Conservation (phyloP, 2,797 vertebrate species). For the Sebastes trivittatus region DNA sequence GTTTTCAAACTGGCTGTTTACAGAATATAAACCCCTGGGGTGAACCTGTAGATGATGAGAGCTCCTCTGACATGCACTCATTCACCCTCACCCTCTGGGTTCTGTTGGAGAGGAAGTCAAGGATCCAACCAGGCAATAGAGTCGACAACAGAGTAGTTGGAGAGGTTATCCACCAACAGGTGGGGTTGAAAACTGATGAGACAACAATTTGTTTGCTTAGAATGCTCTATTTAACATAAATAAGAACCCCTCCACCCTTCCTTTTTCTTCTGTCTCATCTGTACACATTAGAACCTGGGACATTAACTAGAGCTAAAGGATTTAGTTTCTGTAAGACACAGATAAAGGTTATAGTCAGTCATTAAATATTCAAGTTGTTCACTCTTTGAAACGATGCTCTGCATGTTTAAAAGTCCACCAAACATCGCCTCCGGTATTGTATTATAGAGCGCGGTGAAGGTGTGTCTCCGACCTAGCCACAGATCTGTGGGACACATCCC, state of each 20-base stretch:
- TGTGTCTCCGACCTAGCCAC: too few species aligned
- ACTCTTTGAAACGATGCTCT: not conserved
- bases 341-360: not conserved
- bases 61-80: not conserved
- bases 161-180: not conserved
- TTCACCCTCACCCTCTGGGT: not conserved
- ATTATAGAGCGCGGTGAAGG: not conserved
- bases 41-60: not conserved
- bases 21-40: not conserved
- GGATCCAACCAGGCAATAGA: not conserved
- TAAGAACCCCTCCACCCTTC: not conserved
- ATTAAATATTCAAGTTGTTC: not conserved
- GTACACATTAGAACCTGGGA: not conserved
- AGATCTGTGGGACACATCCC: too few species aligned
- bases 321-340: not conserved
- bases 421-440: not conserved
- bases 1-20: not conserved
- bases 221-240: not conserved
- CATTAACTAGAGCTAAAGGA: not conserved
- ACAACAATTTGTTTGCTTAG: not conserved
- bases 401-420: not conserved
- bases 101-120: not conserved
- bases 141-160: not conserved
- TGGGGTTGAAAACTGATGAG: not conserved
- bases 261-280: not conserved